phyloP scores from a whole-genome alignment of 2,888 invertebrate species.

The Acanthosepion esculentum region DNA sequence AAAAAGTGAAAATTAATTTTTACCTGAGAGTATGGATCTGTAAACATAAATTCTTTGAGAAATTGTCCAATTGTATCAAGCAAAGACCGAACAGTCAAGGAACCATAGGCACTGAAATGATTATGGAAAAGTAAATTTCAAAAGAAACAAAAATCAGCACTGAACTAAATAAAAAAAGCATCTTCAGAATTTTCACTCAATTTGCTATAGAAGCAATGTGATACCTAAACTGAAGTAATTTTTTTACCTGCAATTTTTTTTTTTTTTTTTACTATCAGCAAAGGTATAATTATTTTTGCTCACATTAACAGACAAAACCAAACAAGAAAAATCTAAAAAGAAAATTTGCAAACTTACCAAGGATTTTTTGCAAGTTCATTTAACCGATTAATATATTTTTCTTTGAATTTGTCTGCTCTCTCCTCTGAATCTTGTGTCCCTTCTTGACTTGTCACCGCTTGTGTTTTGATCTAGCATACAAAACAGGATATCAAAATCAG shows the following conservation, averaged over 20 bases:
- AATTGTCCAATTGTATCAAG: constrained; percentile 94
- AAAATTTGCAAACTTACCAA: constrained; percentile 79
- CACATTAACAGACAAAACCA: too few relatives aligned
- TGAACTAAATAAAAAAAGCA: too few relatives aligned
- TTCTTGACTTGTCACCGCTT: constrained; percentile 87
- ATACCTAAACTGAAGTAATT: too few relatives aligned
- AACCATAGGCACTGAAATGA: constrained; percentile 81
- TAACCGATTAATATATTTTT: constrained; percentile 87
- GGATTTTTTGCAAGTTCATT: constrained; percentile 86
- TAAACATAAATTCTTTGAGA: constrained; percentile 91
- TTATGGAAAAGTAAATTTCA: background rate
- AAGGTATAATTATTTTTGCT: too few relatives aligned
- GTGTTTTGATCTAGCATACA: constrained; percentile 73
- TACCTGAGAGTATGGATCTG: constrained; percentile 85
- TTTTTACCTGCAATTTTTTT: too few relatives aligned
- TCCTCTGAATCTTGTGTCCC: constrained; percentile 84
- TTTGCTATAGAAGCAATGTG: too few relatives aligned
- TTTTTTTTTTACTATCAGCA: too few relatives aligned
- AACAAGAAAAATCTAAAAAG: background rate
- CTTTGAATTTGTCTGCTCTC: constrained; percentile 87
- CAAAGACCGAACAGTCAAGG: constrained; percentile 90
- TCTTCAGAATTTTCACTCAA: too few relatives aligned
- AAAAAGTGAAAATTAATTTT: constrained; percentile 56
- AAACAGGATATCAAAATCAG: background rate
- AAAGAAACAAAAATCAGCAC: background rate